A percentile compares a stretch with the other conserved stretches of the same genome.
Conservation (phyloP, 2,888 invertebrate species). For the Pedicia rivosa region DNA sequence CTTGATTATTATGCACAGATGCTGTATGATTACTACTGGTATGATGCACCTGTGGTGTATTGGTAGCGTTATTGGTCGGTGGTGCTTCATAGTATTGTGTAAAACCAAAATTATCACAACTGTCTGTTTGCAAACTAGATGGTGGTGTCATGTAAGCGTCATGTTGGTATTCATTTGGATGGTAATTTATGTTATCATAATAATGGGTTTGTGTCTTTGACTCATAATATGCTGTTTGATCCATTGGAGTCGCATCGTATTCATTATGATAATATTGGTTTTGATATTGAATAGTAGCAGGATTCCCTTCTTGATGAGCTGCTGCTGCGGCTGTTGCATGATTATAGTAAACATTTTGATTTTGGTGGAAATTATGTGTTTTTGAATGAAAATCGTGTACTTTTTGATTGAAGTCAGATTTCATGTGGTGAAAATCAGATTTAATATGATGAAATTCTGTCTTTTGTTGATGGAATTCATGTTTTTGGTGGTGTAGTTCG, state of each 20-base stretch:
- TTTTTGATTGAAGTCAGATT: constrained; percentile 16
- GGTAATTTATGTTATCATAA: constrained; percentile 22
- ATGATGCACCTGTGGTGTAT: constrained; percentile 14
- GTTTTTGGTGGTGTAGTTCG: neutral
- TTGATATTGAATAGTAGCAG: constrained; percentile 14
- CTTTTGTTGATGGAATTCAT: constrained; percentile 14
- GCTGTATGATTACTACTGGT: too few species aligned
- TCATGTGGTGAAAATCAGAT: constrained; percentile 20
- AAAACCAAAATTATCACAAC: constrained; percentile 14
- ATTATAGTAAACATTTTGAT: constrained; percentile 7
- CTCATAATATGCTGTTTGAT: constrained; percentile 22
- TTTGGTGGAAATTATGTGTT: constrained; percentile 10
- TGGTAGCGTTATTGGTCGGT: constrained; percentile 21
- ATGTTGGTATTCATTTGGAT: constrained; percentile 11
- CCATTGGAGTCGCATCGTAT: constrained; percentile 20
- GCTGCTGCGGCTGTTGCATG: neutral
- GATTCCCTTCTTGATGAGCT: neutral
- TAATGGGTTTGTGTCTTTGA: constrained; percentile 22
- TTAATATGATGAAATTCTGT: constrained; percentile 15
- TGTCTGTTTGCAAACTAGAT: constrained; percentile 11
- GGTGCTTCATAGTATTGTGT: constrained; percentile 15
- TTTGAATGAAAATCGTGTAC: constrained; percentile 17
- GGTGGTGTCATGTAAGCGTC: constrained; percentile 11
- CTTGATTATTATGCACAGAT: neutral
- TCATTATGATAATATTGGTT: constrained; percentile 19